A percentile compares a stretch with the other conserved stretches of the same genome.
phyloP scores from a whole-genome alignment of 2,113 vertebrate species.

The Centrocercus urophasianus region DNA sequence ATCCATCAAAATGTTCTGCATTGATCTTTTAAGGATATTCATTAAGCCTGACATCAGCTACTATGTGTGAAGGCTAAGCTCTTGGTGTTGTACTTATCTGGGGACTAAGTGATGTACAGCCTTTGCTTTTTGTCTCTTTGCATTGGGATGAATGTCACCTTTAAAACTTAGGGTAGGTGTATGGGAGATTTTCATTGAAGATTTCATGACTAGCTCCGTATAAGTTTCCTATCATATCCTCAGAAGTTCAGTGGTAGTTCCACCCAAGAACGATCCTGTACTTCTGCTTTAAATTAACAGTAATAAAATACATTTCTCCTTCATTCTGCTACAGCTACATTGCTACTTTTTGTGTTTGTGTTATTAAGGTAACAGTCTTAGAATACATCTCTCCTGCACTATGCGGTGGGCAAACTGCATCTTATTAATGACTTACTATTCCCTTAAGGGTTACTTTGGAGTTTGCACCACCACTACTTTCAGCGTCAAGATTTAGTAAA shows the following conservation, averaged over 20 bases:
- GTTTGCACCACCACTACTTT: background rate
- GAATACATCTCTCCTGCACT: background rate
- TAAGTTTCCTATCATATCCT: background rate
- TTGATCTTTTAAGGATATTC: background rate
- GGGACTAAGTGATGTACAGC: background rate
- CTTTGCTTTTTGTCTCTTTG: background rate
- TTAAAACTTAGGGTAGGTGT: background rate
- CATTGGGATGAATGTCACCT: background rate
- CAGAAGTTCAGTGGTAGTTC: background rate
- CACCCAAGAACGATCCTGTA: background rate
- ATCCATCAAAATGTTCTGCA: constrained; percentile 2
- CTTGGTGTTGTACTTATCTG: background rate
- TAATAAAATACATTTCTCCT: background rate
- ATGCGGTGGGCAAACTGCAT: background rate
- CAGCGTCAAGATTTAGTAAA: background rate
- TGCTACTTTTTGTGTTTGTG: background rate
- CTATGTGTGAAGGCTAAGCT: background rate
- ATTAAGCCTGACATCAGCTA: constrained; percentile 10
- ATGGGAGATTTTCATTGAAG: background rate
- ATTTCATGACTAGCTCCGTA: background rate
- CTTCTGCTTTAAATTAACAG: background rate
- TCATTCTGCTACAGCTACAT: background rate
- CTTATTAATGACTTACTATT: background rate
- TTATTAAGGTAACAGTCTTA: background rate
- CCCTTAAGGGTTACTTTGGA: background rate